Percentiles rank a stretch among this genome's conserved stretches.
Evolutionary conservation across 2,113 vertebrate genomes (phyloP).

Genomic region (Vombatus ursinus): DNA sequence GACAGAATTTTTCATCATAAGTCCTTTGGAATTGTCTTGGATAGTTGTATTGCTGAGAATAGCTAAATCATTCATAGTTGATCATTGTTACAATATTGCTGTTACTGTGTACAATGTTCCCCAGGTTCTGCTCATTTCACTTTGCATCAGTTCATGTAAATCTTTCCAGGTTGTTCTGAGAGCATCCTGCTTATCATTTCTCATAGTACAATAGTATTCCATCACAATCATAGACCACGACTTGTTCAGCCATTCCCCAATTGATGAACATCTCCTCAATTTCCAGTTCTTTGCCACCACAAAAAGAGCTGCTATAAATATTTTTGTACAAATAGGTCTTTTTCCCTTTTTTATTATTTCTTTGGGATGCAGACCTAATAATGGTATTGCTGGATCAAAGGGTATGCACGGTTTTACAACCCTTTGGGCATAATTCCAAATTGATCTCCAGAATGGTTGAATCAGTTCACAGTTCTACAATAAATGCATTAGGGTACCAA

Average conservation of each 20-base stretch:
- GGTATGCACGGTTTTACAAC: not conserved
- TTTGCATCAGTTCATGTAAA: not conserved
- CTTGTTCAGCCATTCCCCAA: not conserved
- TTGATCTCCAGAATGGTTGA: not conserved
- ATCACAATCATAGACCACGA: not conserved
- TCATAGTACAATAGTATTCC: not conserved
- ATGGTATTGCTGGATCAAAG: not conserved
- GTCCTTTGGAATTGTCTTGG: not conserved
- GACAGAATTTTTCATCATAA: too few relatives aligned
- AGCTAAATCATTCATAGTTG: not conserved
- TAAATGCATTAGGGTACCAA: not conserved
- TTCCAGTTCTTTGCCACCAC: not conserved
- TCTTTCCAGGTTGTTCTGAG: not conserved
- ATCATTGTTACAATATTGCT: not conserved
- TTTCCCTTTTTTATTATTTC: not conserved
- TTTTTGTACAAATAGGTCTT: not conserved
- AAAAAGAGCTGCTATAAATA: not conserved
- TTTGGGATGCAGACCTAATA: not conserved
- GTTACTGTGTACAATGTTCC: not conserved
- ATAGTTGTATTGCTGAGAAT: not conserved
- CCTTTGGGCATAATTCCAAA: not conserved
- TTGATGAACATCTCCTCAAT: not conserved
- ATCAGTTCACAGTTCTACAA: not conserved
- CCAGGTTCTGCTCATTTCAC: not conserved
- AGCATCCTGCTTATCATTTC: not conserved